A percentile compares a stretch with the other conserved stretches of the same genome.
Conservation (phyloP, 2,113 vertebrate species). For the Collichthys lucidus region DNA sequence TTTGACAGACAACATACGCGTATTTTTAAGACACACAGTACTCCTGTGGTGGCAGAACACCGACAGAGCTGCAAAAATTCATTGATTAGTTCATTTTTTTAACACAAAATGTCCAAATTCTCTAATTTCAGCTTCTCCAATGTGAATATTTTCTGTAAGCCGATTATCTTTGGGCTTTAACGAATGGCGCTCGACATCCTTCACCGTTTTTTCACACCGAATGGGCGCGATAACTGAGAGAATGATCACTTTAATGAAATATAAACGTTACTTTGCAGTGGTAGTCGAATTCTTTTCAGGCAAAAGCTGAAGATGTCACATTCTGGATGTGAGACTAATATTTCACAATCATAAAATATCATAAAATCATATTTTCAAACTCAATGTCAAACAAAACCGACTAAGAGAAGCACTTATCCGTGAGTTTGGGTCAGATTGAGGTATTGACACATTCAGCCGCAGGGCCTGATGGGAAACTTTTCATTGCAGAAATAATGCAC, state of each 20-base stretch:
- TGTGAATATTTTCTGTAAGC: background rate
- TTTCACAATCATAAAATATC: too few relatives aligned
- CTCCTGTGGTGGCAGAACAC: background rate
- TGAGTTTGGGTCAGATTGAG: conserved; percentile 15
- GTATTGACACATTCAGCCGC: conserved; percentile 31
- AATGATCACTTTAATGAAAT: too few relatives aligned
- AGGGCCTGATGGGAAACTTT: conserved; percentile 35
- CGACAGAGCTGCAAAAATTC: too few relatives aligned
- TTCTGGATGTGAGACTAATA: background rate
- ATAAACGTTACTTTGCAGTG: too few relatives aligned
- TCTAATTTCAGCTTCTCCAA: background rate
- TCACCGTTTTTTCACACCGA: too few relatives aligned
- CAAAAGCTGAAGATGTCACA: background rate
- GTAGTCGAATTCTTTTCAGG: too few relatives aligned
- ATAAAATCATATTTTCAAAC: too few relatives aligned
- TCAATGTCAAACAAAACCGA: background rate
- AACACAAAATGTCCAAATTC: background rate
- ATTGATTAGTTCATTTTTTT: background rate
- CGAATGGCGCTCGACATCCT: too few relatives aligned
- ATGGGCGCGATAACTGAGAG: too few relatives aligned
- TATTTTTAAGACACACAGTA: conserved; percentile 24
- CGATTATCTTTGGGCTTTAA: too few relatives aligned
- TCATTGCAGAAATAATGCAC: conserved; percentile 1
- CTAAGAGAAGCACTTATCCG: background rate
- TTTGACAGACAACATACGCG: conserved; percentile 45